A percentile compares a stretch with the other conserved stretches of the same genome.
These are phyloP conservation scores for Heterotis niloticus DNA, from an alignment of 2,113 vertebrate genomes.

Conservation along the genomic window DNA sequence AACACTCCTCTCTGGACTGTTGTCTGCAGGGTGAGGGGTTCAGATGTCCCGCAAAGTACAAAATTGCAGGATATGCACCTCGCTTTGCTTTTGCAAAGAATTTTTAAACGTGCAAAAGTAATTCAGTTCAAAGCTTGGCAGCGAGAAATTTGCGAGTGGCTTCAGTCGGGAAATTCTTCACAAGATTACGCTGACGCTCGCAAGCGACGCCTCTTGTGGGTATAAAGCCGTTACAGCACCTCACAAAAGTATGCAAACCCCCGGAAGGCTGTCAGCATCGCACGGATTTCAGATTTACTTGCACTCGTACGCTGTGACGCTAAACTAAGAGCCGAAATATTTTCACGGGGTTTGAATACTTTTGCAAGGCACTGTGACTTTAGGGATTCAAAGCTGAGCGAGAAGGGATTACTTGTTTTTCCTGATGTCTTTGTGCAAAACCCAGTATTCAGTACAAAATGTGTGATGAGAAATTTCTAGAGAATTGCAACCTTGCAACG, in stretches of 20 bases:
- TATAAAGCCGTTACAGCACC: no score
- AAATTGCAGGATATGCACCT: neutral
- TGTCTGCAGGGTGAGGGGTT: no score
- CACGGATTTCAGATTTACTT: no score
- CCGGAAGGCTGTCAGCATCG: no score
- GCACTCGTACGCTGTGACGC: neutral
- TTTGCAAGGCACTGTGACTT: neutral
- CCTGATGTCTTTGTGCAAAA: neutral
- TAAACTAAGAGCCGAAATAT: neutral
- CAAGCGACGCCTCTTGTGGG: no score
- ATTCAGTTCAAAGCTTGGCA: neutral
- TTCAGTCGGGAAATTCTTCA: neutral
- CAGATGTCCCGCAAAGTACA: no score
- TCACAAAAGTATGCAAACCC: no score
- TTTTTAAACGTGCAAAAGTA: neutral
- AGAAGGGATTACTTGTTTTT: neutral
- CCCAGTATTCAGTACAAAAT: neutral
- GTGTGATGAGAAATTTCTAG: slow-evolving; percentile 12
- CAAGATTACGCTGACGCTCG: neutral
- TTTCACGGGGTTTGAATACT: neutral
- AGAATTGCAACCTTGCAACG: neutral
- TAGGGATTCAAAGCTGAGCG: no score
- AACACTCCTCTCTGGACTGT: no score
- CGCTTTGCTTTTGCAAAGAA: neutral
- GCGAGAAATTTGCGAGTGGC: neutral